These are phyloP conservation scores for Nemotelus nigrinus DNA, from an alignment of 2,888 invertebrate species.

Conservation along the genomic window DNA sequence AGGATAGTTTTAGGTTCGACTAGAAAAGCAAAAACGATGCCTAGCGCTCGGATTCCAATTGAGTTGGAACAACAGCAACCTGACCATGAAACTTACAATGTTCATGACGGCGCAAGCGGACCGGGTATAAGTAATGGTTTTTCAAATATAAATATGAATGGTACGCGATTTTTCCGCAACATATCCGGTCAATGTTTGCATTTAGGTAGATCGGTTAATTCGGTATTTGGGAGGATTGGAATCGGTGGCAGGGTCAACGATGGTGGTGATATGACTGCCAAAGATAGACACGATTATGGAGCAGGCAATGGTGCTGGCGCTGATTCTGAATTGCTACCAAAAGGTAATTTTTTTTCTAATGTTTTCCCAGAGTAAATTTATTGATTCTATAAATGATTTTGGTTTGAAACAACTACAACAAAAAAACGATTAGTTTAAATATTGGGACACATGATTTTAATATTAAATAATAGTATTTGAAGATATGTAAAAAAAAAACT, in stretches of 20 bases:
- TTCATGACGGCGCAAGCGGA: background rate
- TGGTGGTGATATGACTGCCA: slow-evolving; percentile 3
- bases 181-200: background rate
- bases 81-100: slow-evolving; percentile 4
- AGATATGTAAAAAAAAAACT: too few species aligned
- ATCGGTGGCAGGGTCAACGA: slow-evolving; percentile 14
- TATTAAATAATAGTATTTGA: too few species aligned
- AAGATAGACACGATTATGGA: slow-evolving; percentile 9
- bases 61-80: slow-evolving; percentile 47
- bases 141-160: slow-evolving; percentile 17
- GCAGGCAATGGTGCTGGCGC: background rate
- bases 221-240: slow-evolving; percentile 8
- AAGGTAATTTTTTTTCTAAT: slow-evolving; percentile 16
- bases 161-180: background rate
- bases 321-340: slow-evolving; percentile 33
- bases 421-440: too few species aligned
- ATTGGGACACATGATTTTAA: too few species aligned
- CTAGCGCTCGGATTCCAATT: slow-evolving; percentile 46
- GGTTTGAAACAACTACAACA: background rate
- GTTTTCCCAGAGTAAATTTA: background rate
- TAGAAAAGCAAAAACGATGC: slow-evolving; percentile 37
- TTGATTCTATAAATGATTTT: background rate
- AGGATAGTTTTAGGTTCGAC: background rate
- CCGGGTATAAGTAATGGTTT: background rate
- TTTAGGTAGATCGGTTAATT: slow-evolving; percentile 28